Evolutionary conservation across 1,140 invertebrate species (phyloP).

Genomic region (Bombus turneri): DNA sequence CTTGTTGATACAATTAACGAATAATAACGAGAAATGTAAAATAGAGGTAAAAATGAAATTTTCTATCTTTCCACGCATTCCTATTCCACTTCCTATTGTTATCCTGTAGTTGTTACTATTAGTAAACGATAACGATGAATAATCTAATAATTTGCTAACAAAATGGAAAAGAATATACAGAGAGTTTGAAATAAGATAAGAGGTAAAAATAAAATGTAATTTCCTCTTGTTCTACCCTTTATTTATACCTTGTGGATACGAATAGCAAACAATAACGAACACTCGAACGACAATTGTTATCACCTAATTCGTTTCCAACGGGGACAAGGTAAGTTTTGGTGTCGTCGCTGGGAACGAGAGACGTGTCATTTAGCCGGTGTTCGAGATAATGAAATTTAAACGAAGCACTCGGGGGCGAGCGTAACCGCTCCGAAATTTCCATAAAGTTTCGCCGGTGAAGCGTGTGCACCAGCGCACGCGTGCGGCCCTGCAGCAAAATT

Average conservation of each 20-base stretch:
- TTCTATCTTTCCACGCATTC: not conserved
- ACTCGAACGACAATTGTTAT: not conserved
- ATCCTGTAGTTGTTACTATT: not conserved
- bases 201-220: not conserved
- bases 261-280: not conserved
- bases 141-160: not conserved
- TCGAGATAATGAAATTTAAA: constrained; percentile 43
- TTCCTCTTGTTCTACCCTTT: too few species aligned
- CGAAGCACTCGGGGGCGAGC: constrained; percentile 3
- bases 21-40: not conserved
- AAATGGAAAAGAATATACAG: not conserved
- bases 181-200: not conserved
- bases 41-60: not conserved
- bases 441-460: constrained; percentile 3
- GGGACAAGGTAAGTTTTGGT: constrained; percentile 7
- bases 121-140: not conserved
- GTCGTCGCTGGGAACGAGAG: constrained; percentile 11
- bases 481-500: not conserved
- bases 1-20: not conserved
- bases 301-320: constrained; percentile 8
- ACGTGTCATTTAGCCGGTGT: constrained; percentile 23
- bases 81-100: not conserved
- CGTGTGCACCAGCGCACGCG: not conserved
- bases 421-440: constrained; percentile 10
- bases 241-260: not conserved